Evolutionary conservation across 1,140 invertebrate genomes (phyloP).

Genomic region (Drosophila neocordata): DNA sequence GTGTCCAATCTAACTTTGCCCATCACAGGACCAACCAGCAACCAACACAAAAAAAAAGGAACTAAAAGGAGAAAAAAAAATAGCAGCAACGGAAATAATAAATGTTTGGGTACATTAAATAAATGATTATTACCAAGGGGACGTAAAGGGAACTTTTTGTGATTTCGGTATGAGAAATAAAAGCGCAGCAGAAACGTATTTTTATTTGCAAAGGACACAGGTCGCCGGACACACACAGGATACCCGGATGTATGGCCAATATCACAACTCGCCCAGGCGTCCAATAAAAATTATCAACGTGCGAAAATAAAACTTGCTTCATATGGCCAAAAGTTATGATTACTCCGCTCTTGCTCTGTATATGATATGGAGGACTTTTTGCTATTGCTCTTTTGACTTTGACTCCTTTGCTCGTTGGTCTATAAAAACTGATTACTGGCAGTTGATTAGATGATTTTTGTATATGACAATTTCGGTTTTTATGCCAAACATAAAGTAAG

Average conservation of each 20-base stretch:
- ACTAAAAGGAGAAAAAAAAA: conserved; percentile 1
- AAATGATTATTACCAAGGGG: conserved; percentile 73
- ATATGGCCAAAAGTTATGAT: conserved; percentile 67
- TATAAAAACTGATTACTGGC: conserved; percentile 72
- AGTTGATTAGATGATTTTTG: conserved; percentile 69
- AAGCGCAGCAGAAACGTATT: conserved; percentile 65
- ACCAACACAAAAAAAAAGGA: neutral
- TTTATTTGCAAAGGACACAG: conserved; percentile 63
- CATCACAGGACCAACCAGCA: conserved; percentile 38
- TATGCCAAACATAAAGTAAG: conserved; percentile 53
- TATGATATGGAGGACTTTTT: neutral
- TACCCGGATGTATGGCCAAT: conserved; percentile 12
- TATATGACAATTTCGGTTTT: conserved; percentile 36
- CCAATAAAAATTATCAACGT: conserved; percentile 79
- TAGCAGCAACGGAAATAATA: conserved; percentile 70
- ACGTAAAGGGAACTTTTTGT: neutral
- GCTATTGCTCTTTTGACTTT: neutral
- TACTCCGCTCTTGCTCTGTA: conserved; percentile 25
- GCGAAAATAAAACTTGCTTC: conserved; percentile 64
- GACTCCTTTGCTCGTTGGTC: conserved; percentile 7
- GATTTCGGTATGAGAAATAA: conserved; percentile 57
- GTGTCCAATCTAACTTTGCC: conserved; percentile 79
- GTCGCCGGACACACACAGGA: neutral
- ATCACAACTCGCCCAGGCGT: conserved; percentile 24
- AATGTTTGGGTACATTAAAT: conserved; percentile 73